phyloP scores from a whole-genome alignment of 2,888 invertebrate species.

The Ferdinandea cuprea region DNA sequence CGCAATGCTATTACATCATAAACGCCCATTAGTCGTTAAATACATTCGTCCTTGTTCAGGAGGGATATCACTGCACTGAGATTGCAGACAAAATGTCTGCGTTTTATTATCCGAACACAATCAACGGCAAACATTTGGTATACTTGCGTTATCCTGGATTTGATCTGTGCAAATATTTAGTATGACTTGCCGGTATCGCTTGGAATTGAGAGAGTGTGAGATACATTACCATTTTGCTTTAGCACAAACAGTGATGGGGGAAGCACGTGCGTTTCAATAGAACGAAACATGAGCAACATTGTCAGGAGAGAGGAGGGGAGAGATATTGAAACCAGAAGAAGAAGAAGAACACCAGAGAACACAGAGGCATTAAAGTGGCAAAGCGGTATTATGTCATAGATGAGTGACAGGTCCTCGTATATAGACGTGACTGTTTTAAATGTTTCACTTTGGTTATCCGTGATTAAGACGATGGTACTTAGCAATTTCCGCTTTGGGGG shows the following conservation, averaged over 20 bases:
- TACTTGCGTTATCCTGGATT: conserved; percentile 65
- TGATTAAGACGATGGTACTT: conserved; percentile 72
- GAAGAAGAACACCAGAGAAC: conserved; percentile 25
- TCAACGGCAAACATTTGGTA: conserved; percentile 43
- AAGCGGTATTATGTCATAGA: conserved; percentile 49
- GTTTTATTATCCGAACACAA: conserved; percentile 65
- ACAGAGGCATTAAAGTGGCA: conserved; percentile 45
- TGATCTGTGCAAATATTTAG: conserved; percentile 70
- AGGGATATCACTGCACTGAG: conserved; percentile 32
- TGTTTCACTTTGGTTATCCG: conserved; percentile 49
- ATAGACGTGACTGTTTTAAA: conserved; percentile 62
- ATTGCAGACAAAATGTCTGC: conserved; percentile 54
- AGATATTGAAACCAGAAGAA: conserved; percentile 9
- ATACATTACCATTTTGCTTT: conserved; percentile 21
- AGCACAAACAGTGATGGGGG: conserved; percentile 23
- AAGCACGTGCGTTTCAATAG: conserved; percentile 65
- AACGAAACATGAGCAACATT: conserved; percentile 57
- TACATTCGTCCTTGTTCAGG: conserved; percentile 64
- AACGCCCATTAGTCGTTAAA: conserved; percentile 68
- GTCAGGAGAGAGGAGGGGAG: conserved; percentile 32
- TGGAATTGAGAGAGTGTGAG: conserved; percentile 38
- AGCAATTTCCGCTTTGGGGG: conserved; percentile 63
- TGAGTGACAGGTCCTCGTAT: conserved; percentile 61
- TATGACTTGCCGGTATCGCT: conserved; percentile 56
- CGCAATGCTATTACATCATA: conserved; percentile 48